These are phyloP conservation scores for Listronotus bonariensis DNA, from an alignment of 1,140 invertebrate genomes.

Conservation along the genomic window DNA sequence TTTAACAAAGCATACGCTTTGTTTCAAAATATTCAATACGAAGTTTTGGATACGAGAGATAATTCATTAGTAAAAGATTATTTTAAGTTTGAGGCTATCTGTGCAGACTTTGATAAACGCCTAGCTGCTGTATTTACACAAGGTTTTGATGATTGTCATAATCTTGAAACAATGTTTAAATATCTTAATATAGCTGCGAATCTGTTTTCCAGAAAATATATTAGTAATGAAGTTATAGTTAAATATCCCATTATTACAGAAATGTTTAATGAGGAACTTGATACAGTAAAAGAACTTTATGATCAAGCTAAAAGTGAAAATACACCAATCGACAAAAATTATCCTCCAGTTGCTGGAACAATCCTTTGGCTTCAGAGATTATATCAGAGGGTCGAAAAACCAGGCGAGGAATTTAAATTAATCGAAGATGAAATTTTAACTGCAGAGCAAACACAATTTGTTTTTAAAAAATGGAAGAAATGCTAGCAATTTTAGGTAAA, in stretches of 20 bases:
- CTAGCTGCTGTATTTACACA: conserved; percentile 76
- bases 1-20: conserved; percentile 72
- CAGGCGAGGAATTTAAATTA: conserved; percentile 64
- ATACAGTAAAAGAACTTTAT: conserved; percentile 64
- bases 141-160: conserved; percentile 77
- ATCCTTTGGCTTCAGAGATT: conserved; percentile 75
- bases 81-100: conserved; percentile 60
- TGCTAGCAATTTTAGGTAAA: conserved; percentile 51
- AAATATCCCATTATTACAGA: conserved; percentile 63
- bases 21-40: conserved; percentile 71
- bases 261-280: conserved; percentile 69
- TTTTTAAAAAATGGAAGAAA: conserved; percentile 54
- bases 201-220: conserved; percentile 71
- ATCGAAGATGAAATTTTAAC: conserved; percentile 59
- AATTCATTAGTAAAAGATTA: conserved; percentile 68
- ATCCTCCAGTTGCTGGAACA: conserved; percentile 73
- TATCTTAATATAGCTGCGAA: conserved; percentile 75
- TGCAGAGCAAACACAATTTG: conserved; percentile 45
- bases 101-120: conserved; percentile 72
- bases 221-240: conserved; percentile 67
- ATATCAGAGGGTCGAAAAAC: conserved; percentile 63
- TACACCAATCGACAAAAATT: conserved; percentile 67
- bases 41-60: conserved; percentile 72
- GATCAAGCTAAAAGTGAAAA: conserved; percentile 58
- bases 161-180: conserved; percentile 67